phyloP scores from a whole-genome alignment of 2,113 vertebrate genomes.

The Baryphthengus martii region DNA sequence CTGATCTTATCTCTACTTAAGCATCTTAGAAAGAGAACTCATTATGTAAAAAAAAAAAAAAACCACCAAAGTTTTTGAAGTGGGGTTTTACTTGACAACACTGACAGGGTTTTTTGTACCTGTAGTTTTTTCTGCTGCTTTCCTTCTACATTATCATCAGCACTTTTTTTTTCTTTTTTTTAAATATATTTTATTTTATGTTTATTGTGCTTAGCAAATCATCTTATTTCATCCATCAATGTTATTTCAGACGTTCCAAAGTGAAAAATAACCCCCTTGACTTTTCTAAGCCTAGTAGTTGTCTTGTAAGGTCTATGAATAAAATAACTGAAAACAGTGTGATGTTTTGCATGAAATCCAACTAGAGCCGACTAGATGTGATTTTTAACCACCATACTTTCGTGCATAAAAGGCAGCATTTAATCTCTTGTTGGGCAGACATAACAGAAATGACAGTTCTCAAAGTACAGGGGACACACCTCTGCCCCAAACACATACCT shows the following conservation, averaged over 20 bases:
- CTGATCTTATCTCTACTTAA: neutral
- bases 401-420: neutral
- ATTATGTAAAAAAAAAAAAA: neutral
- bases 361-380: neutral
- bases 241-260: neutral
- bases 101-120: neutral
- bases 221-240: neutral
- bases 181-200: neutral
- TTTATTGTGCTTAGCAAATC: neutral
- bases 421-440: neutral
- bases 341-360: neutral
- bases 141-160: neutral
- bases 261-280: fast-evolving
- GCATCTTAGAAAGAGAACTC: neutral
- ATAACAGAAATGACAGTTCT: neutral
- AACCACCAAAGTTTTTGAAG: neutral
- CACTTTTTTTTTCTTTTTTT: neutral
- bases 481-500: neutral
- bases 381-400: neutral
- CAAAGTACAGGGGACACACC: neutral
- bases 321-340: neutral
- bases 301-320: neutral
- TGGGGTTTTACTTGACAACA: neutral
- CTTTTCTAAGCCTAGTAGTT: neutral
- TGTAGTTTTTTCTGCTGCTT: neutral